Base-by-base conservation (phyloP, 2,113 vertebrate species). In the Arizona elegans region DNA sequence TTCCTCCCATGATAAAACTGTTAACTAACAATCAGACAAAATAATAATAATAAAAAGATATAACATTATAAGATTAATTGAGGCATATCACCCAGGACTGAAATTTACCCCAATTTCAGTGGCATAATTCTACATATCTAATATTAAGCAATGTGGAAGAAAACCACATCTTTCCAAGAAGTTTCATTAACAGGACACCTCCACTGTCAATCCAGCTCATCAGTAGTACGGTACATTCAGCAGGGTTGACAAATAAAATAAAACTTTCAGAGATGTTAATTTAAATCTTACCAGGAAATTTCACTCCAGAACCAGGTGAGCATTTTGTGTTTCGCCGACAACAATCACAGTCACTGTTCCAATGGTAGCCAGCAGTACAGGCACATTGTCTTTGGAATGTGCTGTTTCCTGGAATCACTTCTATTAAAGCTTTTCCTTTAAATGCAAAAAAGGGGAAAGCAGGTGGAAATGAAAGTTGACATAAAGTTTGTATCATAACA, bases 321-420 rank as follows among this genome's bases (percentile, higher is more conserved):
- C 99, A 99, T 85, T 96, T 93, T 53, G 96, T 93, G 86, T 99
- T 98, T 62, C 95, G 94, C 93, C 98, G 98, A 52, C 99, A 99
- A 97, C 96, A 99, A 95, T 98, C 98, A 0, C 98, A 99, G 97
- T 98, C 98, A 89, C 98, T 97, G 50, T 95, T 97, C 95, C 99
- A 99, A 94, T 99, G 98, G 95, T 98, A 98, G 38, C 98, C 98
- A 0, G 97, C 2, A 0, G 50, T 97, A 92, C 99, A 99, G 62
- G 96, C 98, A 90, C 99, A 99, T 23, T 97, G 97, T 95, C 97
- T 97, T 95, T 95, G 98, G 96, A 95, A 86, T 0, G 98, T 96
- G 93, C 94, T 87, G 96, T 99, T 99, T 58, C 98, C 98, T 9
- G 96, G 96, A 56, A 95, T 95, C 95, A 97, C 96, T 19, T 97